phyloP scores from a whole-genome alignment of 2,113 vertebrate genomes.

The Phaethornis superciliosus region DNA sequence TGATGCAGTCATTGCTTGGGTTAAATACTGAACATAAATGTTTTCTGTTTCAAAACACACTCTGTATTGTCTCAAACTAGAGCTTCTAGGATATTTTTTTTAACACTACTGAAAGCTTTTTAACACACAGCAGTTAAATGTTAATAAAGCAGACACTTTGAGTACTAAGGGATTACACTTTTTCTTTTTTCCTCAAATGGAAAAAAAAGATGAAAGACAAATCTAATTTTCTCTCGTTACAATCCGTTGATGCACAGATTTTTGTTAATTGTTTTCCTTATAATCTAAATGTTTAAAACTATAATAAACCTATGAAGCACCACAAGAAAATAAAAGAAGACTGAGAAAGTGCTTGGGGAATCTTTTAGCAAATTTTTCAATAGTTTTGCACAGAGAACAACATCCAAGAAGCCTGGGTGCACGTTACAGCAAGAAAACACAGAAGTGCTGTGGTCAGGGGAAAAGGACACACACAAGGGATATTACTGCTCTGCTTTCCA shows the following conservation, averaged over 20 bases:
- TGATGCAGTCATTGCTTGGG: not conserved
- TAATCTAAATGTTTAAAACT: not conserved
- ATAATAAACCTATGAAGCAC: not conserved
- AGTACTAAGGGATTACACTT: not conserved
- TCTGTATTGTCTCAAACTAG: not conserved
- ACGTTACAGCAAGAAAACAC: not conserved
- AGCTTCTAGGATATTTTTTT: not conserved
- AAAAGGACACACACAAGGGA: not conserved
- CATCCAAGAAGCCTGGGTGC: not conserved
- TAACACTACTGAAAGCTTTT: not conserved
- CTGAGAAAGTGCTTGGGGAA: not conserved
- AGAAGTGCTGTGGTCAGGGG: fast-evolving
- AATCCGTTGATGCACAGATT: not conserved
- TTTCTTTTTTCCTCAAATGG: not conserved
- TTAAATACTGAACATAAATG: not conserved
- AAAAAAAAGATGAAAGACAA: slow-evolving; percentile 26
- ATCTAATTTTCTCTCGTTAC: slow-evolving; percentile 43
- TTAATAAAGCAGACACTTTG: slow-evolving; percentile 5
- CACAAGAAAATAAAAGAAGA: not conserved
- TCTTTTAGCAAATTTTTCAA: not conserved
- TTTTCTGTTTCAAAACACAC: not conserved
- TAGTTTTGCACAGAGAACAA: not conserved
- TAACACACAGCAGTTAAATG: not conserved
- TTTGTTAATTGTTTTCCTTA: slow-evolving; percentile 34
- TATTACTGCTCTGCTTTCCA: not conserved